Evolutionary conservation across 1,140 invertebrate species (phyloP), one percentile per base, ranked within the genome.

Genomic region (Spodoptera litura): DNA sequence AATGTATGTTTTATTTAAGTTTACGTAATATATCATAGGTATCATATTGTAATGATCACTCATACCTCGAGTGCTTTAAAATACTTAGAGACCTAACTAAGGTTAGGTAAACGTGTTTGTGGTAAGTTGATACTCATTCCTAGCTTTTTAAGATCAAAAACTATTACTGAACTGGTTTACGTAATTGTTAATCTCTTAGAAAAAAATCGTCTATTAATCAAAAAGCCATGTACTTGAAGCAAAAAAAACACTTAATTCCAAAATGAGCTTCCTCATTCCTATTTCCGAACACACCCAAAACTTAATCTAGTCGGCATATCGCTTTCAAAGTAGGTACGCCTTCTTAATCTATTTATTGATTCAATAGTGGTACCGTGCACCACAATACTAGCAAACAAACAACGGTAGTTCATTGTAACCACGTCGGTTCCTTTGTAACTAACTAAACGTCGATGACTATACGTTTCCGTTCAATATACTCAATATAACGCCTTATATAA

Each of bases 311-410:
- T 78, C 82, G 88, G 88, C 83, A 78, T 91, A 93, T 93, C 92
- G 78, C 74, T 93, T 90, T 84, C 92, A 92, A 89, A 91, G 88
- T 83, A 80, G 62, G 81, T 83, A 80, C 68, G 81, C 84, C 87
- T 76, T 64, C 87, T 83, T 91, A 91, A 93, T 93, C 87, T 90
- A 89, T 93, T 92, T 93, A 91, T 86, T 86, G 85, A 89, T 91
- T 89, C 80, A 88, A 91, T 86, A 86, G 86, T 82, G 83, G 87
- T 81, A 85, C 71, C 64, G 73, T 77, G 74, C 75, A 68, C 62
- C 64, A 62, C 56, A 74, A 73, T 59, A 27, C 81, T 81, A 78
- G 73, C 85, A 81, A 89, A 85, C 84, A 89, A 90, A 88, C 88
- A 89, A 87, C 88, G 81, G 90, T 85, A 92, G 90, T 87, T 77